Base-by-base conservation (phyloP, 2,888 invertebrate species). In the Acleris sparsana region DNA sequence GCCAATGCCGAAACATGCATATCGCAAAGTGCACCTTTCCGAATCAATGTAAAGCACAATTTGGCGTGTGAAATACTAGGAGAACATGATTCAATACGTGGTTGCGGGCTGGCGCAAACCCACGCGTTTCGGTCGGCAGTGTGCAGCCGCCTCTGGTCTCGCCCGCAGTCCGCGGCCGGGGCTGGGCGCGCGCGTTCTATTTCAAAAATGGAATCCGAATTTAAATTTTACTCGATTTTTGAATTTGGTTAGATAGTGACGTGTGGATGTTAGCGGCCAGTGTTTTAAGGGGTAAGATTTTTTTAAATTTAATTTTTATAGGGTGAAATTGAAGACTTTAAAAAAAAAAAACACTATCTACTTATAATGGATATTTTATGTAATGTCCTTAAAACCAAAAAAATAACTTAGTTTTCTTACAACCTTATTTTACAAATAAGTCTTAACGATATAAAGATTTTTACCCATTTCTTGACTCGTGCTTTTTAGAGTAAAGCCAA, bases 101-200 rank as follows among this genome's bases (percentile, higher is more conserved):
- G 63, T 61, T 62, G 66, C 72, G 67, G 70, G 71, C 69, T 69
- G 72, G 78, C 76, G 74, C 70, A 72, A 84, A 75, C 87, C 86
- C 87, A 89, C 88, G 88, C 88, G 80, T 83, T 86, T 85, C 80
- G 77, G 81, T 86, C 85, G 84, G 80, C 77, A 68, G 65, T 62
- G 44, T 73, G 74, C 81, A 81, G 77, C 79, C 80, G 71, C 78
- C 71, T 77, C 82, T 79, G 80, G 83, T 85, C 82, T 78, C 76
- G 75, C 78, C 73, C 84, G 81, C 76, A 73, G 77, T 77, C 72
- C 81, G 76, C 80, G 69, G 82, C 72, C 81, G 77, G 80, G 69
- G 82, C 72, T 80, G 79, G 73, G 82, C 80, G 84, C 85, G 86
- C 88, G 88, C 87, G 90, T 85, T 76, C 75, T 69, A 71, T 77